Conservation (phyloP, 2,888 invertebrate genomes). For the Peribatodes rhomboidaria region DNA sequence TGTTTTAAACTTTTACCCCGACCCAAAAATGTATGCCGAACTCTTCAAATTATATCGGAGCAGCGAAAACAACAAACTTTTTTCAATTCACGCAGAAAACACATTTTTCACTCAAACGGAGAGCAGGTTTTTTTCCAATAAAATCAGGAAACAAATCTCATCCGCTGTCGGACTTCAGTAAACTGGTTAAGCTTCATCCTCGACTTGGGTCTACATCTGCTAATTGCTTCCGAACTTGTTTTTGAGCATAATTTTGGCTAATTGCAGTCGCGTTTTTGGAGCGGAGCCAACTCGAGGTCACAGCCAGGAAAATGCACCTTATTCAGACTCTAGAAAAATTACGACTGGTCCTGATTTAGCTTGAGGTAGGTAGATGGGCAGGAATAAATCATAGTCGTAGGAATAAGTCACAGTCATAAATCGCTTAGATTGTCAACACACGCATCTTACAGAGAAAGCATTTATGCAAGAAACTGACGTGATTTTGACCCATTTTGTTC, state of each 20-base stretch:
- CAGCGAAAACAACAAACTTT: slow-evolving; percentile 34
- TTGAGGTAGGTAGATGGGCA: slow-evolving; percentile 30
- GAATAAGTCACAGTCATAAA: too few relatives aligned
- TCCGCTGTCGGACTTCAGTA: slow-evolving; percentile 59
- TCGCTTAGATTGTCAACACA: too few relatives aligned
- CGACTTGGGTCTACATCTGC: slow-evolving; percentile 78
- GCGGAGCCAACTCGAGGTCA: slow-evolving; percentile 67
- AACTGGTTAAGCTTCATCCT: slow-evolving; percentile 69
- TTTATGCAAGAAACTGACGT: too few relatives aligned
- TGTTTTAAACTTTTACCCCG: slow-evolving; percentile 15
- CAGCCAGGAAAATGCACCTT: slow-evolving; percentile 65
- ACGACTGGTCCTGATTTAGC: slow-evolving; percentile 54
- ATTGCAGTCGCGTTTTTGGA: slow-evolving; percentile 79
- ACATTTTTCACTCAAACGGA: slow-evolving; percentile 38
- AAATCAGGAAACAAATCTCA: slow-evolving; percentile 63
- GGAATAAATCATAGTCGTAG: too few relatives aligned
- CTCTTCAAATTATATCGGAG: slow-evolving; percentile 23
- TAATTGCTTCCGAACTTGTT: slow-evolving; percentile 83
- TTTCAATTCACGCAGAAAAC: slow-evolving; percentile 37
- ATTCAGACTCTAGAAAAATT: slow-evolving; percentile 56
- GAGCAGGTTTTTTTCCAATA: slow-evolving; percentile 46
- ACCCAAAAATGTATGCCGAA: slow-evolving; percentile 11
- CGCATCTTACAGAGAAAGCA: too few relatives aligned
- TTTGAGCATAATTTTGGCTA: slow-evolving; percentile 84
- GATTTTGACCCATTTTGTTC: too few relatives aligned